Evolutionary conservation across 1,140 invertebrate species (phyloP).

Genomic region (Mactra quadrangularis): DNA sequence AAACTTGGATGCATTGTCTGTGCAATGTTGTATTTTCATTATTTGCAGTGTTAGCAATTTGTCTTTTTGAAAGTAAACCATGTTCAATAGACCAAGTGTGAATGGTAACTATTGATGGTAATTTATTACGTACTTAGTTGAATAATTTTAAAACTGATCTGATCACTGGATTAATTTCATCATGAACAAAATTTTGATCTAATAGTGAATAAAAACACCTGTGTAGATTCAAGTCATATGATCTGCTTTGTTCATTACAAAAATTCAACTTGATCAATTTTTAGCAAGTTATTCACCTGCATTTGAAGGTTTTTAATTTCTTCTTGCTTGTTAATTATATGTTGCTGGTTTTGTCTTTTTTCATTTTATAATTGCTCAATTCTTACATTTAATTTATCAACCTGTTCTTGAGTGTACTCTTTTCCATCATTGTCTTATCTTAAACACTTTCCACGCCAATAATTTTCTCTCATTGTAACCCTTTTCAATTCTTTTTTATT

Average conservation of each 20-base stretch:
- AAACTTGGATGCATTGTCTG: slow-evolving; percentile 35
- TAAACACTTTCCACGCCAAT: slow-evolving; percentile 1
- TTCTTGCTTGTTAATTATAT: background rate
- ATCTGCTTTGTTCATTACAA: background rate
- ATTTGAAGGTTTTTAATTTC: background rate
- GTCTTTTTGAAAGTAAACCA: slow-evolving; percentile 24
- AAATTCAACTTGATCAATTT: background rate
- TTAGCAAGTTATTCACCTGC: background rate
- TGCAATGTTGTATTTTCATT: slow-evolving; percentile 15
- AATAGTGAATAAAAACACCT: background rate
- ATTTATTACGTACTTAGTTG: background rate
- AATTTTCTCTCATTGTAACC: slow-evolving; percentile 1
- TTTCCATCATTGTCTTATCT: background rate
- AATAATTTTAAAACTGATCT: background rate
- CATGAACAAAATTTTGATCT: background rate
- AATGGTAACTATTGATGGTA: slow-evolving; percentile 23
- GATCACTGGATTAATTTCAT: slow-evolving; percentile 25
- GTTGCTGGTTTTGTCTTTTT: background rate
- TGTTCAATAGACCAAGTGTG: slow-evolving; percentile 41
- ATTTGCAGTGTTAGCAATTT: background rate
- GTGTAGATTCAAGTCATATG: background rate
- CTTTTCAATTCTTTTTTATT: slow-evolving; percentile 20
- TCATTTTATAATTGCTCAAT: background rate
- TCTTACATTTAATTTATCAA: background rate
- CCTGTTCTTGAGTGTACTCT: background rate